phyloP scores from a whole-genome alignment of 2,797 vertebrate species.

The Acrocephalus scirpaceus region DNA sequence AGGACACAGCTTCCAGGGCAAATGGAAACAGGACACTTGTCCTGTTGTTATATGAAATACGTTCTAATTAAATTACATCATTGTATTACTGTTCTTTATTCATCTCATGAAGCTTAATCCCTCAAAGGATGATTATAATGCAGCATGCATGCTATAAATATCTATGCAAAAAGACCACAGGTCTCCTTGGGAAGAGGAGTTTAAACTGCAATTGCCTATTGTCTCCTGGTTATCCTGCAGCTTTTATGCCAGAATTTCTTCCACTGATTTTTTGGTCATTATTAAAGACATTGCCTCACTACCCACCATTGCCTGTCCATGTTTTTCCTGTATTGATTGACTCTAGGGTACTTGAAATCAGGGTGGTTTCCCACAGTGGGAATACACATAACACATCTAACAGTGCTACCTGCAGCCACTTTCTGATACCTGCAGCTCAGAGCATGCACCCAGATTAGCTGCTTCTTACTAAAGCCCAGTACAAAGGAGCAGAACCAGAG shows the following conservation, averaged over 20 bases:
- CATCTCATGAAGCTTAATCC: background rate
- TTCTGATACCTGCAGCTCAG: background rate
- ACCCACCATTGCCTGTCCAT: background rate
- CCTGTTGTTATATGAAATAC: background rate
- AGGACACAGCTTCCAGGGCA: background rate
- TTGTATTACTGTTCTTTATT: background rate
- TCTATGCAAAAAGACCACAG: background rate
- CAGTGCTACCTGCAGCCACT: background rate
- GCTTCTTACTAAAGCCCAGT: background rate
- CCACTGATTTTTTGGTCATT: background rate
- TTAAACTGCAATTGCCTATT: background rate
- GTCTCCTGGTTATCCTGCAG: background rate
- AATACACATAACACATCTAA: background rate
- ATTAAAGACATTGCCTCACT: background rate
- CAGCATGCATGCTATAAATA: background rate
- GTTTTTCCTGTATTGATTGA: background rate
- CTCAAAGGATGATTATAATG: background rate
- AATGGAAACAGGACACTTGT: background rate
- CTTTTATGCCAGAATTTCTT: background rate
- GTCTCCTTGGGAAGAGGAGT: background rate
- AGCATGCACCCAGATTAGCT: background rate
- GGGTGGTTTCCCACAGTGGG: background rate
- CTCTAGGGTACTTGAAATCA: background rate
- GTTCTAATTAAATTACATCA: background rate
- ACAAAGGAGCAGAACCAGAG: background rate